Percentiles rank a stretch among this genome's conserved stretches.
These are phyloP conservation scores for Lasioglossum baleicum DNA, from an alignment of 1,140 invertebrate species.

Conservation along the genomic window DNA sequence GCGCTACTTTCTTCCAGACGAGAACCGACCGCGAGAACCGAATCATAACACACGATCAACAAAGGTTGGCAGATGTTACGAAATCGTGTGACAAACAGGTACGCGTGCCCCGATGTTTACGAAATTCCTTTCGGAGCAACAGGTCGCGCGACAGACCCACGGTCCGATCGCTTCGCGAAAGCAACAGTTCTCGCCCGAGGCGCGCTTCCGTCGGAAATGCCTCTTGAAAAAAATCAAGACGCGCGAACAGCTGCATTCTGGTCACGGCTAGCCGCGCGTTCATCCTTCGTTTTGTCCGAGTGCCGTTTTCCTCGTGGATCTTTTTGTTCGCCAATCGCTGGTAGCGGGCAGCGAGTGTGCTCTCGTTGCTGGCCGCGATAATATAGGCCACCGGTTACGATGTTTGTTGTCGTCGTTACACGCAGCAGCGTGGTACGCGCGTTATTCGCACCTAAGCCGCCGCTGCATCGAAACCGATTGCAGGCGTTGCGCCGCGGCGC, in stretches of 20 bases:
- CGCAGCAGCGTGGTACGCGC: not conserved
- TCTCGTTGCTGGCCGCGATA: not conserved
- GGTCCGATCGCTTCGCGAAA: conserved; percentile 20
- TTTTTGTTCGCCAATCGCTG: conserved; percentile 44
- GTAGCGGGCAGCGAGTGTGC: conserved; percentile 12
- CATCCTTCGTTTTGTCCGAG: conserved; percentile 61
- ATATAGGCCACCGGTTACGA: conserved; percentile 28
- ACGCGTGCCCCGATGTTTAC: not conserved
- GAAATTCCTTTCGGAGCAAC: not conserved
- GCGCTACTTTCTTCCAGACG: too few species aligned
- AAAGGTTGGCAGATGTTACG: not conserved
- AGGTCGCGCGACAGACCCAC: not conserved
- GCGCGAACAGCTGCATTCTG: conserved; percentile 30
- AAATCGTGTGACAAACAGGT: not conserved
- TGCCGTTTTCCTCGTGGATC: conserved; percentile 46
- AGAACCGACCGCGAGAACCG: too few species aligned
- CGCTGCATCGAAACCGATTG: not conserved
- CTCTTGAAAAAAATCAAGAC: not conserved
- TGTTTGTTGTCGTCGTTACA: conserved; percentile 27
- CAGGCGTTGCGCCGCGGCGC: too few species aligned
- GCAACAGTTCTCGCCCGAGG: not conserved
- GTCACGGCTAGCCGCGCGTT: conserved; percentile 56
- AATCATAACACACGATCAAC: not conserved
- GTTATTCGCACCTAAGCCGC: not conserved
- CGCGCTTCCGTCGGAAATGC: not conserved